Evolutionary conservation across 2,113 vertebrate species (phyloP).

Genomic region (Typhlomys cinereus): DNA sequence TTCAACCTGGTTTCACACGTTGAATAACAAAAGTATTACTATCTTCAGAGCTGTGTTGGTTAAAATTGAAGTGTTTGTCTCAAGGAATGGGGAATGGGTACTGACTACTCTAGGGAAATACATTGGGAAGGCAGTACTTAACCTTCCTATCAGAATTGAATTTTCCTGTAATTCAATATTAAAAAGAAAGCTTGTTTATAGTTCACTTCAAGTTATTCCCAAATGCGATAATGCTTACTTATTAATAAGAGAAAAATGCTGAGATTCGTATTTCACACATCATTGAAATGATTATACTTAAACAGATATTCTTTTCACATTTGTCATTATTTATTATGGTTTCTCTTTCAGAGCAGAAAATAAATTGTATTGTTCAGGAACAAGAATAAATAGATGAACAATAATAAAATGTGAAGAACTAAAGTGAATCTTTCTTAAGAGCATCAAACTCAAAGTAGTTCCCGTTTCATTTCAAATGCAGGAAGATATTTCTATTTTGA

Average conservation of each 20-base stretch:
- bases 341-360: conserved; percentile 41
- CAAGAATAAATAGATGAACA: conserved; percentile 48
- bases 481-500: conserved; percentile 38
- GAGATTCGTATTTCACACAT: conserved; percentile 72
- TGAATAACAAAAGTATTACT: conserved; percentile 22
- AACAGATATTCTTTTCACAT: conserved; percentile 42
- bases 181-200: conserved; percentile 55
- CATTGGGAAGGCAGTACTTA: not conserved
- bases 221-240: conserved; percentile 62
- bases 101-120: not conserved
- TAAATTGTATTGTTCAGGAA: conserved; percentile 56
- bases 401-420: conserved; percentile 39
- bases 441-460: conserved; percentile 6
- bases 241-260: conserved; percentile 72
- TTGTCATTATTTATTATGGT: conserved; percentile 46
- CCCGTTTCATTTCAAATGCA: conserved; percentile 30
- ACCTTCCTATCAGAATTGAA: conserved; percentile 9
- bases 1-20: not conserved
- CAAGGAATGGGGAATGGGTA: not conserved
- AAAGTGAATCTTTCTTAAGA: conserved; percentile 49
- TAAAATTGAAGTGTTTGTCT: conserved; percentile 27
- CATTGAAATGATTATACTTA: conserved; percentile 38
- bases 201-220: conserved; percentile 16
- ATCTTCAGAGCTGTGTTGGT: not conserved
- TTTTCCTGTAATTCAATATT: conserved; percentile 57